Evolutionary conservation across 2,797 vertebrate species (phyloP).

Genomic region (Danio tinwini): DNA sequence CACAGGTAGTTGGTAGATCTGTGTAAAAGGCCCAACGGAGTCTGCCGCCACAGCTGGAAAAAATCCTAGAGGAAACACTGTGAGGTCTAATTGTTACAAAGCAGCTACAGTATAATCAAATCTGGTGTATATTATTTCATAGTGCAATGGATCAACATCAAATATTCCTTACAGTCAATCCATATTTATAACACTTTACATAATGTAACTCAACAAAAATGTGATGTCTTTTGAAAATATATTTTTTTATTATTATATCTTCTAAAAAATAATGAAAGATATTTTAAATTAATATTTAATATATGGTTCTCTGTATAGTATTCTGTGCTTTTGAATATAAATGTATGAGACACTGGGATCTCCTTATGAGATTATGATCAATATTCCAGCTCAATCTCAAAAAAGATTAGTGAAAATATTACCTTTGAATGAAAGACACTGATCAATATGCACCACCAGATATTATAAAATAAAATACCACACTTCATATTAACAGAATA

Average conservation of each 20-base stretch:
- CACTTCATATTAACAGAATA: not conserved
- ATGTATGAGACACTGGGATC: not conserved
- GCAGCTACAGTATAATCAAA: no score
- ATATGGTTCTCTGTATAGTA: not conserved
- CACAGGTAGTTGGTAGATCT: no score
- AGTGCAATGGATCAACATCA: no score
- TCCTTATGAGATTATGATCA: not conserved
- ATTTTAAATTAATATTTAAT: conserved; percentile 18
- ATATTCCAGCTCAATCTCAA: not conserved
- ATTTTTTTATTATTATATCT: not conserved
- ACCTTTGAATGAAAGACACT: not conserved
- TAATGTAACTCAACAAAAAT: not conserved
- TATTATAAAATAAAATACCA: not conserved
- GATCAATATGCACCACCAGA: not conserved
- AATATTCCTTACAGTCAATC: no score
- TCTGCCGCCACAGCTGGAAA: no score
- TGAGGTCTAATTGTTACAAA: no score
- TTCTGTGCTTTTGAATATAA: not conserved
- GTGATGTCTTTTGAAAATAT: not conserved
- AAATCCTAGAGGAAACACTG: no score
- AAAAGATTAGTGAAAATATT: not conserved
- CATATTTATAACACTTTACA: no score
- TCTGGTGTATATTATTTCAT: no score
- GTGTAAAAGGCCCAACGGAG: no score
- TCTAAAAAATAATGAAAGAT: not conserved